A percentile compares a stretch with the other conserved stretches of the same genome.
These are phyloP conservation scores for Dufourea novaeangliae DNA, from an alignment of 1,140 invertebrate species.

Conservation along the genomic window DNA sequence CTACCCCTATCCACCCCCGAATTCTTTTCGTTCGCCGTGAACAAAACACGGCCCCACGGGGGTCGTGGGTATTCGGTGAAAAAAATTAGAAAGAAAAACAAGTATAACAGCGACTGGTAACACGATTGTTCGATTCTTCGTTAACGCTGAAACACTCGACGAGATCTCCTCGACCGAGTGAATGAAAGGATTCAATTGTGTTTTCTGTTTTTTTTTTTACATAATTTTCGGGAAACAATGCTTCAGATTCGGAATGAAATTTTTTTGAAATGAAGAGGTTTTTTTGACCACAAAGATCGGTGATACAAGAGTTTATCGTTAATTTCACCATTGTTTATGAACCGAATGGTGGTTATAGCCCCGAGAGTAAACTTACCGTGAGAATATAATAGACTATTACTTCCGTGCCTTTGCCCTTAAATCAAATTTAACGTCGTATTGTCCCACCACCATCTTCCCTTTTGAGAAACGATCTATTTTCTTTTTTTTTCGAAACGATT, in stretches of 20 bases:
- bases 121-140: no score
- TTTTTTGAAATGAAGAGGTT: no score
- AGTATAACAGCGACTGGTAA: no score
- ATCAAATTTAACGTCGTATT: neutral
- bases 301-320: neutral
- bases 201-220: no score
- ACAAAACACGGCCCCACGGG: neutral
- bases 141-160: no score
- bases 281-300: no score
- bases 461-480: neutral
- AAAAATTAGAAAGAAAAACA: no score
- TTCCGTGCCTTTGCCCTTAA: neutral
- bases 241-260: no score
- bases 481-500: neutral
- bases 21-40: neutral
- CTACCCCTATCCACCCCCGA: no score
- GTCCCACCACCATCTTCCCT: neutral
- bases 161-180: no score
- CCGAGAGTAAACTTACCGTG: neutral
- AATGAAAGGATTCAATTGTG: no score
- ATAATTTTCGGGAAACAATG: no score
- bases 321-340: neutral
- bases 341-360: neutral
- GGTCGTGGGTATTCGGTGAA: neutral
- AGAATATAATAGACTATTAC: slow-evolving; percentile 21